phyloP scores from a whole-genome alignment of 2,888 invertebrate species.

The Malthinus seriepunctatus region DNA sequence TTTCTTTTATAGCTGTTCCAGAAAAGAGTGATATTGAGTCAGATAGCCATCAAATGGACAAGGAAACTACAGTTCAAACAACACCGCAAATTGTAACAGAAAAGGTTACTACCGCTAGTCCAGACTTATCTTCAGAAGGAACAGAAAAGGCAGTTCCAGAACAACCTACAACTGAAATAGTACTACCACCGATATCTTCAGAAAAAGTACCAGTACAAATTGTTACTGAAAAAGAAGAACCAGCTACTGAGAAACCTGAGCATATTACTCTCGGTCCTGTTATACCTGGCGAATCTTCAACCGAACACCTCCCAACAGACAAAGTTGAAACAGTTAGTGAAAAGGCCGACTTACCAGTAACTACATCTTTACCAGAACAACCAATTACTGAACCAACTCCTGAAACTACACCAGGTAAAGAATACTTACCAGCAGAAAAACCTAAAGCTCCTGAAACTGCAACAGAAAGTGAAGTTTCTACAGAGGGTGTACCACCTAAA shows the following conservation, averaged over 20 bases:
- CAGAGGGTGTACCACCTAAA: slow-evolving; percentile 2
- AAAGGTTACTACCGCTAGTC: neutral
- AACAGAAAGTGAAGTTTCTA: neutral
- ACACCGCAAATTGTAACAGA: slow-evolving; percentile 9
- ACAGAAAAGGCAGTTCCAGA: slow-evolving; percentile 22
- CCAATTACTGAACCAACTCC: neutral
- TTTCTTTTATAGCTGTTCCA: slow-evolving; percentile 45
- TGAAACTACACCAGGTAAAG: neutral
- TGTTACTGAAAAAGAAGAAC: slow-evolving; percentile 3
- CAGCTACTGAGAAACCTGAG: neutral
- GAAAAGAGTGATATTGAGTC: slow-evolving; percentile 56
- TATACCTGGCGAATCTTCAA: neutral
- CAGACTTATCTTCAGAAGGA: neutral
- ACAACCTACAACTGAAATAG: slow-evolving; percentile 25
- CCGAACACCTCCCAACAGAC: neutral
- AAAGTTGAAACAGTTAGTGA: slow-evolving; percentile 1
- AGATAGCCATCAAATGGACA: slow-evolving; percentile 56
- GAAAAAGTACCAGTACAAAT: slow-evolving; percentile 23
- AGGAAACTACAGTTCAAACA: slow-evolving; percentile 26
- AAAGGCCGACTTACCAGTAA: slow-evolving; percentile 7
- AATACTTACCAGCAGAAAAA: slow-evolving; percentile 20
- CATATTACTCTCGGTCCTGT: slow-evolving; percentile 5
- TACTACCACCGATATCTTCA: slow-evolving; percentile 9
- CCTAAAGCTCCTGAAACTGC: slow-evolving; percentile 14
- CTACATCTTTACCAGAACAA: slow-evolving; percentile 4